Conservation (phyloP, 1,140 invertebrate species). For the Drosophila ironensis region DNA sequence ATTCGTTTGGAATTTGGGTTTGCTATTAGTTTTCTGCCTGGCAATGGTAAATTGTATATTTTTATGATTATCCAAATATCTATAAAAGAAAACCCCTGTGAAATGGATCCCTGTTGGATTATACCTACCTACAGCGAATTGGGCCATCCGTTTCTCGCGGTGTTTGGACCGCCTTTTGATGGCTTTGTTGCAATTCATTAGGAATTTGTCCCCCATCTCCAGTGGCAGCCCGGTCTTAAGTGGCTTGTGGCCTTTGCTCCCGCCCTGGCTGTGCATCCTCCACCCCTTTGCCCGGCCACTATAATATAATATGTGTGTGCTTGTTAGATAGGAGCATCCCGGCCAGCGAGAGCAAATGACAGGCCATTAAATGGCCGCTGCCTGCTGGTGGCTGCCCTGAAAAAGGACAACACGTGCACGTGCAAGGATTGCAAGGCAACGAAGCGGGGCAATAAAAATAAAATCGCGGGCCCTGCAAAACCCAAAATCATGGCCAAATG, state of each 20-base stretch:
- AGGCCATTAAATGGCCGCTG: conserved; percentile 36
- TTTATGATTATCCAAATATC: no score
- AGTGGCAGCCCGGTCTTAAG: conserved; percentile 25
- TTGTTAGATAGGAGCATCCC: background rate
- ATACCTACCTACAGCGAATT: background rate
- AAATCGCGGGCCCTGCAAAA: conserved; percentile 22
- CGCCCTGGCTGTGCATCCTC: background rate
- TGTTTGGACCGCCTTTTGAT: background rate
- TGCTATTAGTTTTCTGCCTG: no score
- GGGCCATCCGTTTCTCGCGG: background rate
- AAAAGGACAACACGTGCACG: conserved; percentile 15
- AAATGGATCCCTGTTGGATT: no score
- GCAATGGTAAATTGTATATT: no score
- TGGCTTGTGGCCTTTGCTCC: background rate
- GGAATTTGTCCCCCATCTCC: conserved; percentile 22
- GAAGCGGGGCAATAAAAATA: conserved; percentile 19
- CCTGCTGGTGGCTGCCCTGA: background rate
- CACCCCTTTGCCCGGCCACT: conserved; percentile 9
- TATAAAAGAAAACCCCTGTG: no score
- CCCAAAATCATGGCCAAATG: conserved; percentile 26
- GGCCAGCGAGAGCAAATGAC: conserved; percentile 20
- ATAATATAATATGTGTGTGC: background rate
- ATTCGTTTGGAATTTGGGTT: no score
- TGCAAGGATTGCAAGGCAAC: conserved; percentile 13
- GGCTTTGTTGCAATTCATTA: conserved; percentile 66